These are phyloP conservation scores for Himalopsyche anomala DNA, from an alignment of 2,888 invertebrate genomes.

Conservation along the genomic window DNA sequence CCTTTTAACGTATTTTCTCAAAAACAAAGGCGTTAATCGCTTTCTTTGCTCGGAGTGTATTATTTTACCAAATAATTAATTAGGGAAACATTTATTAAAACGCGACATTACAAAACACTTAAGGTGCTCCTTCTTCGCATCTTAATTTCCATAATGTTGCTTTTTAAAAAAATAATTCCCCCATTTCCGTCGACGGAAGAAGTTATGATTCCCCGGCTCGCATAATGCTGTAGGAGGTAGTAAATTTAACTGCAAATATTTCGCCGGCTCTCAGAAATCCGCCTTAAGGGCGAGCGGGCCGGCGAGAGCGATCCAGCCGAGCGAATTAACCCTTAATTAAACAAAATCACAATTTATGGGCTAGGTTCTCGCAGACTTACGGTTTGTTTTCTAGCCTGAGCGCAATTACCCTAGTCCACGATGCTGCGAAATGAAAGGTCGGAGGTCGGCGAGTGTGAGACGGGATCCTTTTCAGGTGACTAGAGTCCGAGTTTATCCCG, in stretches of 20 bases:
- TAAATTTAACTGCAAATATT: slow-evolving; percentile 63
- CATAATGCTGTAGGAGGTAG: slow-evolving; percentile 54
- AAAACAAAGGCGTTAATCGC: slow-evolving; percentile 54
- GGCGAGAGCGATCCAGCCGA: slow-evolving; percentile 63
- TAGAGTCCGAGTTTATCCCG: neutral
- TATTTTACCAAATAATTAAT: slow-evolving; percentile 63
- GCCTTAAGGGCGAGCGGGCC: slow-evolving; percentile 50
- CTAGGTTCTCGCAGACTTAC: slow-evolving; percentile 66
- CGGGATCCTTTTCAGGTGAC: slow-evolving; percentile 36
- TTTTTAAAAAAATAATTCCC: slow-evolving; percentile 63
- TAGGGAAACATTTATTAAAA: slow-evolving; percentile 64
- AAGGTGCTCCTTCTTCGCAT: slow-evolving; percentile 63
- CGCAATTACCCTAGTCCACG: slow-evolving; percentile 66
- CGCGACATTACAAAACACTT: slow-evolving; percentile 66
- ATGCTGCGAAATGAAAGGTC: slow-evolving; percentile 28
- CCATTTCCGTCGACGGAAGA: slow-evolving; percentile 58
- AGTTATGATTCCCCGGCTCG: slow-evolving; percentile 63
- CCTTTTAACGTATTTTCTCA: slow-evolving; percentile 60
- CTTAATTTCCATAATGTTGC: slow-evolving; percentile 66
- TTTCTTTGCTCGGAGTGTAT: slow-evolving; percentile 54
- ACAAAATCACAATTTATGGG: slow-evolving; percentile 76
- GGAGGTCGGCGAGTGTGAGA: neutral
- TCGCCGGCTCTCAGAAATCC: slow-evolving; percentile 59
- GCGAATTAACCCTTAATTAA: slow-evolving; percentile 76
- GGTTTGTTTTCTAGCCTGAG: slow-evolving; percentile 70